Evolutionary conservation across 2,888 invertebrate species (phyloP), one percentile per base, ranked within the genome.

Genomic region (Scaptomyza cyrtandrae): DNA sequence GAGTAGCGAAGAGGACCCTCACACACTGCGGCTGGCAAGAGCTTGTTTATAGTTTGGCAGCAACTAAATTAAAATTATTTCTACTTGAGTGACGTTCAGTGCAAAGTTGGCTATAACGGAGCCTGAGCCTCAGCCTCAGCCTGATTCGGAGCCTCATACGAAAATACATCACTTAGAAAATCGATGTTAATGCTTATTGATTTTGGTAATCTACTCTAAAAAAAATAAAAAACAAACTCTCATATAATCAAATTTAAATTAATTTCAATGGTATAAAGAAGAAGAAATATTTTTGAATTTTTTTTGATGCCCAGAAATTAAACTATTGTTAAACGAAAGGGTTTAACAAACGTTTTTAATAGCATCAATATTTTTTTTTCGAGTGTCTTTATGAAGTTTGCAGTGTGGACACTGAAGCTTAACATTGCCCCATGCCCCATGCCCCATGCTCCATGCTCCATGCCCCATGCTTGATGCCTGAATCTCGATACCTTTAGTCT

Each of bases 31-130:
- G 27, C 19, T 14, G 52, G 37, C 62, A 61, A 6, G 46, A 75
- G 78, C 81, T 78, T 72, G 84, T 80, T 80, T 80, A 83, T 80
- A 78, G 81, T 84, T 81, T 71, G 59, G 71, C 77, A 80, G 81
- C 81, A 81, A 81, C 79, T 81, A 81, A 81, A 81, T 81, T 81
- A 85, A 81, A 81, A 81, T 81, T 81, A 81, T 81, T 81, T 81
- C 85, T 77, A 81, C 77, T 81, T 75, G 81, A 81, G 71, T 84
- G 85, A 82, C 75, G 77, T 69, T 78, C 72, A 41, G 62, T 60
- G 65, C 68, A 56, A 41, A 53, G 71, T 74, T 77, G 74, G 69
- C 73, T 59, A 76, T 78, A 84, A 83, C 84, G 76, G 74, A 69
- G 68, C 65, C 71, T n/a, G 27, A 45, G 68, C 61, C 71, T 10